Evolutionary conservation across 2,888 invertebrate genomes (phyloP).

Genomic region (Hirtodrosophila trivittata): DNA sequence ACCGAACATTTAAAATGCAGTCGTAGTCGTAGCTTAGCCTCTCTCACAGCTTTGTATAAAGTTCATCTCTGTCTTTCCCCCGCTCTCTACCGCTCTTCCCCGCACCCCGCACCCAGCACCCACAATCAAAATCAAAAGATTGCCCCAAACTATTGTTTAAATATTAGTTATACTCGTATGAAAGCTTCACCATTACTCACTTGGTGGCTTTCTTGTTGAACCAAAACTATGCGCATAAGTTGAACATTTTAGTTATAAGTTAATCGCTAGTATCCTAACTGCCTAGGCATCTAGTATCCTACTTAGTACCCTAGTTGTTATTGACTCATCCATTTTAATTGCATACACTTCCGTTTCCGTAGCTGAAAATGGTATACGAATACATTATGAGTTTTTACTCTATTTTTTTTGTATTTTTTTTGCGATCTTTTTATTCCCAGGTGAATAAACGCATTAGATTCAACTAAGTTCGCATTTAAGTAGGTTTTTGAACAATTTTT

Average conservation of each 20-base stretch:
- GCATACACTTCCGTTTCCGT: conserved; percentile 18
- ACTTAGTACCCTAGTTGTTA: conserved; percentile 43
- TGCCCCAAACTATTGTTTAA: conserved; percentile 62
- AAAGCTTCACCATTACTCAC: conserved; percentile 32
- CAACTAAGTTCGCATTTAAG: conserved; percentile 49
- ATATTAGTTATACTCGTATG: conserved; percentile 55
- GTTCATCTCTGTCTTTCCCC: conserved; percentile 39
- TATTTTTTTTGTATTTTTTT: conserved; percentile 7
- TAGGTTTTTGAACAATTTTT: conserved; percentile 44
- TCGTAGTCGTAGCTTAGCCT: conserved; percentile 50
- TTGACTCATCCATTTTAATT: conserved; percentile 19
- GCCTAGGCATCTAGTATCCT: conserved; percentile 9
- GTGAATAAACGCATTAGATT: conserved; percentile 40
- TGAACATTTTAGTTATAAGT: conserved; percentile 54
- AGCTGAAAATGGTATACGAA: conserved; percentile 34
- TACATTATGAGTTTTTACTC: conserved; percentile 15
- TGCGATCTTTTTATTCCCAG: conserved; percentile 14
- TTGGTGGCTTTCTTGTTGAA: conserved; percentile 66
- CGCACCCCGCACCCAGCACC: neutral
- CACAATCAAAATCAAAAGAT: conserved; percentile 61
- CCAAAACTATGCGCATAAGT: conserved; percentile 70
- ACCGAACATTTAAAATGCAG: conserved; percentile 27
- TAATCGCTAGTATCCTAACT: conserved; percentile 29
- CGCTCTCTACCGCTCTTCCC: neutral
- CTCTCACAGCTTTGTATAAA: conserved; percentile 66